A percentile compares a stretch with the other conserved stretches of the same genome.
phyloP scores from a whole-genome alignment of 2,888 invertebrate species.

The Penaeus monodon region DNA sequence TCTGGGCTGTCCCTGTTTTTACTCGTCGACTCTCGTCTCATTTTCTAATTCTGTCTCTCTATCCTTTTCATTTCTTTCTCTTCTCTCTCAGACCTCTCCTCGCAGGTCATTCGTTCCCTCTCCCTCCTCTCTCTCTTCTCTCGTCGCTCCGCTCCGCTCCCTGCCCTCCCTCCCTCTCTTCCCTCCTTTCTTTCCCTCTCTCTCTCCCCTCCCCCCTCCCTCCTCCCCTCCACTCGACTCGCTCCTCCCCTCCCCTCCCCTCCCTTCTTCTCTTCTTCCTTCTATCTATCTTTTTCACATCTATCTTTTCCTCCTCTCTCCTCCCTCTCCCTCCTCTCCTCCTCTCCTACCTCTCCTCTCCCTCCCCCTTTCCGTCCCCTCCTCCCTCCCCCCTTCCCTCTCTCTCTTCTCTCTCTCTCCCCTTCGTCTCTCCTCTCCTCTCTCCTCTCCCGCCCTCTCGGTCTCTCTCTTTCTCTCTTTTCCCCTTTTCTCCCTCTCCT shows the following conservation, averaged over 20 bases:
- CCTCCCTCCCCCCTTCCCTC: background rate
- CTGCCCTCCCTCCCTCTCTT: too few species aligned
- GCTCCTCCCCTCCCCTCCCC: slow-evolving; percentile 1
- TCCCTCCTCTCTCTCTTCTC: background rate
- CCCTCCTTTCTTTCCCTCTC: too few species aligned
- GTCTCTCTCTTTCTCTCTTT: background rate
- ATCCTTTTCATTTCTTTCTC: too few species aligned
- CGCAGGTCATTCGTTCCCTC: background rate
- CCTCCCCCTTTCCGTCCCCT: background rate
- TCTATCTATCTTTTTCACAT: background rate
- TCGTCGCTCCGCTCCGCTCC: too few species aligned
- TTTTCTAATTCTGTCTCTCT: too few species aligned
- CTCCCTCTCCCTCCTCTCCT: background rate
- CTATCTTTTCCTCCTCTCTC: background rate
- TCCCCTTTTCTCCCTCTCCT: background rate
- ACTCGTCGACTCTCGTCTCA: too few species aligned
- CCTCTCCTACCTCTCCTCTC: background rate
- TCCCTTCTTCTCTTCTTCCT: background rate
- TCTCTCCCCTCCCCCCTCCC: background rate
- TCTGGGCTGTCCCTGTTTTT: too few species aligned
- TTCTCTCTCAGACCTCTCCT: too few species aligned
- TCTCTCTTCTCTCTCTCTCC: background rate
- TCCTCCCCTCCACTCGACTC: slow-evolving; percentile 2
- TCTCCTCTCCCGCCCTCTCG: background rate
- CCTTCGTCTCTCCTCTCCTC: background rate